Percentiles rank a stretch among this genome's conserved stretches.
Evolutionary conservation across 2,888 invertebrate species (phyloP).

Genomic region (Ormyrus labotus): DNA sequence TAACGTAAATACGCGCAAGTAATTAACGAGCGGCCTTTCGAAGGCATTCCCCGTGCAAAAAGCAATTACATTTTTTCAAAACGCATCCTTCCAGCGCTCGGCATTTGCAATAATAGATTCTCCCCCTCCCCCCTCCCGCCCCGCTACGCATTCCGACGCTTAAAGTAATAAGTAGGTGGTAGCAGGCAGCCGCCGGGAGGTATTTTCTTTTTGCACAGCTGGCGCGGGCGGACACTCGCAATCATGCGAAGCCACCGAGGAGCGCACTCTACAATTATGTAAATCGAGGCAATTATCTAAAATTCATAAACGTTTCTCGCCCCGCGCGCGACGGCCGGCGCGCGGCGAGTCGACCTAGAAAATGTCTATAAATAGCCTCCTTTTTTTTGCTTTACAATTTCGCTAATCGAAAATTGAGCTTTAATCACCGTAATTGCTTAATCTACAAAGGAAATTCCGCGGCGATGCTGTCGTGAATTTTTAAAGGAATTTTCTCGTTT

Average conservation of each 20-base stretch:
- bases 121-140: background rate
- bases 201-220: background rate
- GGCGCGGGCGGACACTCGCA: slow-evolving; percentile 29
- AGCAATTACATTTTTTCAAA: background rate
- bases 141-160: background rate
- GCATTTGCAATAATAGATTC: slow-evolving; percentile 5
- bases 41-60: no score
- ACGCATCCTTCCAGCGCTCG: slow-evolving; percentile 2
- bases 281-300: slow-evolving; percentile 33
- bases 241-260: background rate
- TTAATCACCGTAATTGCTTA: no score
- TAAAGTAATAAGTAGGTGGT: slow-evolving; percentile 6
- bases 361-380: slow-evolving; percentile 11
- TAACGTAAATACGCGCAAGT: no score
- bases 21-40: no score
- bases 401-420: background rate
- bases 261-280: slow-evolving; percentile 27
- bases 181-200: background rate
- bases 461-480: no score
- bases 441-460: background rate
- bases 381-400: background rate
- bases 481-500: background rate
- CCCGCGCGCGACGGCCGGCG: background rate
- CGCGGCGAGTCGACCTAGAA: slow-evolving; percentile 17
- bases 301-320: slow-evolving; percentile 21